These are phyloP conservation scores for Tupaia chinensis DNA, from an alignment of 2,113 vertebrate genomes.

Conservation along the genomic window DNA sequence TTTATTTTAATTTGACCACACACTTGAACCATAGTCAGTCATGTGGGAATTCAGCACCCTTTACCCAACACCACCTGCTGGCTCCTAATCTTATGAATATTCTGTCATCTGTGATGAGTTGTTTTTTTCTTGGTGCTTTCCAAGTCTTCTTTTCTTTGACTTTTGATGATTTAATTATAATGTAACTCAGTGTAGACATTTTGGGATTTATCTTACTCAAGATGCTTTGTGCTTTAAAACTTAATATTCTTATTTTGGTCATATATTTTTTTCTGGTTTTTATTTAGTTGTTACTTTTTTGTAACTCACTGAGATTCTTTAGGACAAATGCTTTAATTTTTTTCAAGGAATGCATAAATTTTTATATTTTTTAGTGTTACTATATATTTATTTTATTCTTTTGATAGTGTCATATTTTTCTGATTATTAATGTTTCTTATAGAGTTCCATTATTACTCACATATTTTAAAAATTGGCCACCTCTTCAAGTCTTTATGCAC, in stretches of 20 bases:
- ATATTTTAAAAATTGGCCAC: background rate
- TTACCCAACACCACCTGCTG: no score
- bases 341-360: background rate
- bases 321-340: slow-evolving; percentile 12
- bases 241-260: background rate
- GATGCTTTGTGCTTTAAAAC: no score
- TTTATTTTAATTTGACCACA: no score
- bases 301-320: background rate
- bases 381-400: background rate
- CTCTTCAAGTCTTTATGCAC: background rate
- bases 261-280: background rate
- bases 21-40: no score
- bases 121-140: no score
- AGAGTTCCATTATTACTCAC: background rate
- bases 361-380: background rate
- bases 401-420: background rate
- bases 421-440: background rate
- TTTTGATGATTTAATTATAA: no score
- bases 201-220: no score
- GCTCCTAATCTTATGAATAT: no score
- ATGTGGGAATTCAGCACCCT: no score
- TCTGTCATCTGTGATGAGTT: no score
- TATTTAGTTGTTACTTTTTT: background rate
- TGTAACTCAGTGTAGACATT: no score
- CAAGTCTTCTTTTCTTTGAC: no score